Conservation (phyloP, 2,888 invertebrate genomes). For the Ophion ventricosus region DNA sequence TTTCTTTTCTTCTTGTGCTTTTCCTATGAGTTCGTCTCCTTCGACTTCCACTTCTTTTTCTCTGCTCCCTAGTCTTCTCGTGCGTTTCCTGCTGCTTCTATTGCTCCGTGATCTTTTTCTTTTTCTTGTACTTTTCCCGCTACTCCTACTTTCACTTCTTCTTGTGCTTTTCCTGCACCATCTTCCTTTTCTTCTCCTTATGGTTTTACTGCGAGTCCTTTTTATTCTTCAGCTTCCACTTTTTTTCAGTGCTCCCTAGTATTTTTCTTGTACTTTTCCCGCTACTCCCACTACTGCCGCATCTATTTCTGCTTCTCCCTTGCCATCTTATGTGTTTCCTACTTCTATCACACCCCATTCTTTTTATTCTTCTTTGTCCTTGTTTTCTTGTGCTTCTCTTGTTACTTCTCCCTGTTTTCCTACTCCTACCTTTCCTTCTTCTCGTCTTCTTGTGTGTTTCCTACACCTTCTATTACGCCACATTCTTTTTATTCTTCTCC, state of each 20-base stretch:
- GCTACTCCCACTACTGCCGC: neutral
- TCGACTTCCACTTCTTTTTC: too few species aligned
- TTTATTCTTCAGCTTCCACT: too few species aligned
- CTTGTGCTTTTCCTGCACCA: too few species aligned
- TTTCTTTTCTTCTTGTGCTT: too few species aligned
- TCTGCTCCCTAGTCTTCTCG: too few species aligned
- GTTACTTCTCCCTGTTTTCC: neutral
- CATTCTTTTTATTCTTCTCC: neutral
- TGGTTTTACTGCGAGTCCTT: neutral
- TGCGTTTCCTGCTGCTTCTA: too few species aligned
- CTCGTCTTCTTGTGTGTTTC: neutral
- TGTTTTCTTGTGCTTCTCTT: neutral
- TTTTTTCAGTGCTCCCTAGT: too few species aligned
- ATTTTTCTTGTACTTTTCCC: neutral
- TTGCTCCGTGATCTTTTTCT: neutral
- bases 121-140: too few species aligned
- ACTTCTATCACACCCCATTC: neutral
- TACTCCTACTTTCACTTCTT: too few species aligned
- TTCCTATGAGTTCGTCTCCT: too few species aligned
- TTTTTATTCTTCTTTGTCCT: neutral
- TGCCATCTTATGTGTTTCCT: neutral
- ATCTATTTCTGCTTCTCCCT: neutral
- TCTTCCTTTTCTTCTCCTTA: too few species aligned
- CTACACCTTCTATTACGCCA: neutral
- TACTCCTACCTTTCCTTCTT: neutral